These are phyloP conservation scores for Cuniculus paca DNA, from an alignment of 2,797 vertebrate genomes.

Conservation along the genomic window DNA sequence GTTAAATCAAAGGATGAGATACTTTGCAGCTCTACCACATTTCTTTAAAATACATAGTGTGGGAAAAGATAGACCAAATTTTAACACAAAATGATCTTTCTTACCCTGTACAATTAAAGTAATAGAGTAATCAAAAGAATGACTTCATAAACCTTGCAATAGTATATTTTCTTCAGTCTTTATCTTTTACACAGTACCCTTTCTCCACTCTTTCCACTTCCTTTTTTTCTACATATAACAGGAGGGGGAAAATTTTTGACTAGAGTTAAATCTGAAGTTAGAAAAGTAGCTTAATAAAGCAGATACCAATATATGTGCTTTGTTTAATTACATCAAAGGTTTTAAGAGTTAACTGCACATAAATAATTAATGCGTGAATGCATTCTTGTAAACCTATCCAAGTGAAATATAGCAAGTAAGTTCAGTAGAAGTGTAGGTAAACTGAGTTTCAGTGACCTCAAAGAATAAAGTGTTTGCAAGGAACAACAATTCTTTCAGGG, in stretches of 20 bases:
- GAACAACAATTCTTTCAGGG: background rate
- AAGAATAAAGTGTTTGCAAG: background rate
- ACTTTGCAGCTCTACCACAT: background rate
- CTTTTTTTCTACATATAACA: background rate
- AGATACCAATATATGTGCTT: background rate
- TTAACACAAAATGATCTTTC: background rate
- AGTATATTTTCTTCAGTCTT: background rate
- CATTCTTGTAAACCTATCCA: background rate
- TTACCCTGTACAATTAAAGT: background rate
- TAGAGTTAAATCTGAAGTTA: background rate
- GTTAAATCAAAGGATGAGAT: background rate
- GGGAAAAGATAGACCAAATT: background rate
- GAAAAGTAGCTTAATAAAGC: background rate
- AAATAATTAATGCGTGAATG: background rate
- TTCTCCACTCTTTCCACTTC: rapidly evolving
- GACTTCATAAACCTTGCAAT: background rate
- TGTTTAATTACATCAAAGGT: background rate
- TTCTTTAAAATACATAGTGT: background rate
- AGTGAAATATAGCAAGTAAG: background rate
- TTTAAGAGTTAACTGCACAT: background rate
- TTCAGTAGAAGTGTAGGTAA: background rate
- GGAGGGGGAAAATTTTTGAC: background rate
- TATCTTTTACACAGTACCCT: background rate
- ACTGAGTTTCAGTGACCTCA: background rate
- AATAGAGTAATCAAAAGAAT: background rate